Conservation (phyloP, 2,797 vertebrate species). For the Vireo griseus region DNA sequence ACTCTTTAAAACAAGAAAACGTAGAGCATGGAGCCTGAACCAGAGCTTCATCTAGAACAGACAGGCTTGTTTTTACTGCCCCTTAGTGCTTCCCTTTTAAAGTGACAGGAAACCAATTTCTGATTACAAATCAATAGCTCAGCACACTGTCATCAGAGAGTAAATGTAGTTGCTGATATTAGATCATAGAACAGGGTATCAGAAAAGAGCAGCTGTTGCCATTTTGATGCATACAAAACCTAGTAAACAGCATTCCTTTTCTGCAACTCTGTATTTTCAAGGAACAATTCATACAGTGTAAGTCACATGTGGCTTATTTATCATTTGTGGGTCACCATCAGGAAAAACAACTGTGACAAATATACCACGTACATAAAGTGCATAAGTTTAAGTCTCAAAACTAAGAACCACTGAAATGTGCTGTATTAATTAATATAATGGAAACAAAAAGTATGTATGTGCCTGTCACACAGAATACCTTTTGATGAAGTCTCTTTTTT, state of each 20-base stretch:
- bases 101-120: conserved; percentile 75
- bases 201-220: not conserved
- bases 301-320: not conserved
- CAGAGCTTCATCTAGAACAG: conserved; percentile 45
- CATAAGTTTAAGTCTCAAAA: not conserved
- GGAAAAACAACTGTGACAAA: not conserved
- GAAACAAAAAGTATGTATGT: conserved; percentile 38
- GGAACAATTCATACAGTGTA: not conserved
- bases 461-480: conserved; percentile 68
- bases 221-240: not conserved
- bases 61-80: conserved; percentile 72
- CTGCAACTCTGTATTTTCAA: not conserved
- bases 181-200: not conserved
- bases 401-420: not conserved
- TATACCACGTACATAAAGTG: not conserved
- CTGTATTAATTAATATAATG: conserved; percentile 6
- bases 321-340: not conserved
- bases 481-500: conserved; percentile 75
- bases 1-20: not conserved
- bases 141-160: conserved; percentile 19
- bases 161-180: not conserved
- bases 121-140: conserved; percentile 71
- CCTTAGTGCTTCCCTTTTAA: conserved; percentile 75
- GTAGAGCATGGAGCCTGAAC: conserved; percentile 7
- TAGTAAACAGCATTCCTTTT: not conserved